A percentile compares a stretch with the other conserved stretches of the same genome.
These are phyloP conservation scores for Lycaena phlaeas DNA, from an alignment of 2,888 invertebrate species.

Conservation along the genomic window DNA sequence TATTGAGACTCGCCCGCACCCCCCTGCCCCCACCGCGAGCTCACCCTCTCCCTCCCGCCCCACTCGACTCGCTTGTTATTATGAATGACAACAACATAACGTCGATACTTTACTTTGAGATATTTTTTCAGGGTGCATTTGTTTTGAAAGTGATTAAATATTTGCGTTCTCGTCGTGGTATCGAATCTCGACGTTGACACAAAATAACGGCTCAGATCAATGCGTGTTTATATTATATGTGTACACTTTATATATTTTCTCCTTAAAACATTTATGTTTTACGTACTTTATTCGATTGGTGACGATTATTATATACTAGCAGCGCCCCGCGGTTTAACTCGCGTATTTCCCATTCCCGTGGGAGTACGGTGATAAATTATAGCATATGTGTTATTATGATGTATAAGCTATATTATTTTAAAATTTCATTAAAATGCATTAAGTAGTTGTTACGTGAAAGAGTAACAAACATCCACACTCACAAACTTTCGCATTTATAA, in stretches of 20 bases:
- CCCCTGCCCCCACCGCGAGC: conserved; percentile 19
- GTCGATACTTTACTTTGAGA: conserved; percentile 49
- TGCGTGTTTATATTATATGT: background rate
- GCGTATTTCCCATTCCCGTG: no score
- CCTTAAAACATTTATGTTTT: no score
- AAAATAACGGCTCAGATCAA: background rate
- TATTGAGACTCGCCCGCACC: conserved; percentile 39
- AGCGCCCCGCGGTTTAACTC: no score
- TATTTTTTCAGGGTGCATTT: conserved; percentile 60
- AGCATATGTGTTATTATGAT: no score
- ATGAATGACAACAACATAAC: conserved; percentile 69
- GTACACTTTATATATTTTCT: background rate
- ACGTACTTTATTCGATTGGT: no score
- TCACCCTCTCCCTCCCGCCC: conserved; percentile 28
- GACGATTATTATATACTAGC: no score
- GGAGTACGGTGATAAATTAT: no score
- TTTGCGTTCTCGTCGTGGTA: conserved; percentile 47
- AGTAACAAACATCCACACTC: no score
- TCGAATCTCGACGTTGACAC: conserved; percentile 40
- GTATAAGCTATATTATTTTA: no score
- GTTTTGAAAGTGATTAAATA: conserved; percentile 65
- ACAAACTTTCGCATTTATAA: no score
- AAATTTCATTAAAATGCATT: no score
- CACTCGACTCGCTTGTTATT: conserved; percentile 41
- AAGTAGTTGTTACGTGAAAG: no score